Evolutionary conservation across 2,113 vertebrate species (phyloP), one percentile per base, ranked within the genome.

Genomic region (Myrmecophaga tridactyla): DNA sequence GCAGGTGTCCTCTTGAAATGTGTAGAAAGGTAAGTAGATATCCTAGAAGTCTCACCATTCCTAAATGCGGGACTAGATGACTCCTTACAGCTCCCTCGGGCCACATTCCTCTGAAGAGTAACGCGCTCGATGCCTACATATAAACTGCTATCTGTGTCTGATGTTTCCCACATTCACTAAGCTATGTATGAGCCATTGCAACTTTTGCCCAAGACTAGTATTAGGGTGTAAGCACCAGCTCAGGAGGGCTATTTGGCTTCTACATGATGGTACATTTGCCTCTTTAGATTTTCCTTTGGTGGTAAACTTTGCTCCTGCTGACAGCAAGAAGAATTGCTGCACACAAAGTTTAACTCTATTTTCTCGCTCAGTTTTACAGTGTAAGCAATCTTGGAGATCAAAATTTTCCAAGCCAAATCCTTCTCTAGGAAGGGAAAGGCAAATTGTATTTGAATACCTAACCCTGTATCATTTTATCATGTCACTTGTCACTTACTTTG

Each of bases 251-350:
- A 43, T 87, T 95, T 76, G 73, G 83, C 92, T 93, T 96, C 67
- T 75, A 69, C 84, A 21, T 78, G 89, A 60, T 14, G 11, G 75
- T 25, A 27, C 34, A 14, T 93, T 96, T 73, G 89, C 75, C 90
- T 60, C n/a, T n/a, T 76, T 46, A 73, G 56, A 75, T 75, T 95
- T 97, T 96, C 72, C 89, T 96, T 94, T 94, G 62, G 56, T 91
- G 69, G 73, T 95, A 86, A 93, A 87, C 92, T 96, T 94, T 94
- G 51, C 76, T 93, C n/a, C 92, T 96, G 96, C 75, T 96, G 92
- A 97, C 95, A 96, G 86, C 69, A 89, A 89, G 92, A 86, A 76
- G 93, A 97, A 95, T 95, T 95, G 83, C 83, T 80, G 73, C 41
- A 34, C 83, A 67, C 27, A 46, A 72, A 95, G 75, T 89, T 94